Conservation (phyloP, 1,140 invertebrate genomes). For the Pararge aegeria region DNA sequence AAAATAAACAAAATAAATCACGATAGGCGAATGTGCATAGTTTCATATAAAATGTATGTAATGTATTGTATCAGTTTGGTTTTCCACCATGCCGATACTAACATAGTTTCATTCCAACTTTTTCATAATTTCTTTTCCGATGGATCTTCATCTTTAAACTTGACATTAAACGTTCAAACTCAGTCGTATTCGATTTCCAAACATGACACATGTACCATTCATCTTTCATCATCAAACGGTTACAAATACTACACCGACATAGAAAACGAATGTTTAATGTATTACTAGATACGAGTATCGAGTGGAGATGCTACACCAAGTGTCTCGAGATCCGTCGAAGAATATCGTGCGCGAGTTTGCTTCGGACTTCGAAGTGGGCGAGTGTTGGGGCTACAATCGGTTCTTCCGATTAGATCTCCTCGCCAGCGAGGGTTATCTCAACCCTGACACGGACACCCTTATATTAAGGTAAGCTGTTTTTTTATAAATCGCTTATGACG, state of each 20-base stretch:
- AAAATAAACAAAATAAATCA: no score
- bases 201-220: no score
- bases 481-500: not conserved
- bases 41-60: no score
- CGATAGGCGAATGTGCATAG: no score
- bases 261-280: not conserved
- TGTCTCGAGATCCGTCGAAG: constrained; percentile 90
- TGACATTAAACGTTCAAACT: no score
- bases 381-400: constrained; percentile 98
- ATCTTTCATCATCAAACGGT: not conserved
- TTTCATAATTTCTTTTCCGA: no score
- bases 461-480: constrained; percentile 83
- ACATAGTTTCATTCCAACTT: no score
- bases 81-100: no score
- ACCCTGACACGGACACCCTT: constrained; percentile 87
- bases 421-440: constrained; percentile 93
- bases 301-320: constrained; percentile 97
- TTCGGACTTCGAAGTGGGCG: constrained; percentile 97
- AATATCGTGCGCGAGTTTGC: constrained; percentile 96
- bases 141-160: no score
- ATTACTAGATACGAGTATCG: constrained; percentile 91
- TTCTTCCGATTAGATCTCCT: constrained; percentile 95
- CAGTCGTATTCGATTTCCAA: no score
- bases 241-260: no score
- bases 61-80: no score